phyloP scores from a whole-genome alignment of 2,113 vertebrate genomes.

The Heterotilapia buettikoferi region DNA sequence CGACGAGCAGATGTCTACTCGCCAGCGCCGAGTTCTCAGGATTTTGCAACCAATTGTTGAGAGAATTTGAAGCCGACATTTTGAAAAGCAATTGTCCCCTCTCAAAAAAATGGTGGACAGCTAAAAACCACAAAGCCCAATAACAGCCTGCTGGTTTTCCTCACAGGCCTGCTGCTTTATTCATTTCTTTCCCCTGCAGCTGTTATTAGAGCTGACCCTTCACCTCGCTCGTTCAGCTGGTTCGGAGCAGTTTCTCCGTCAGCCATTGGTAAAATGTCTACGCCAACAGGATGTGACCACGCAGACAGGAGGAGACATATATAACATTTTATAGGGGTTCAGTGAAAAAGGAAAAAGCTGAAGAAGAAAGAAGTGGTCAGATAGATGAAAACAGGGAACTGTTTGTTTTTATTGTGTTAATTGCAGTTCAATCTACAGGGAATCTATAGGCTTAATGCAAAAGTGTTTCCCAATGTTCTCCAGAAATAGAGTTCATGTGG shows the following conservation, averaged over 20 bases:
- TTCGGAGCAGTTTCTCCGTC: neutral
- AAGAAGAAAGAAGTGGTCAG: neutral
- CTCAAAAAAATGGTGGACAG: constrained; percentile 27
- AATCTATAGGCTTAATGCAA: neutral
- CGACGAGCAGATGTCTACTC: neutral
- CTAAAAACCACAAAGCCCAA: constrained; percentile 31
- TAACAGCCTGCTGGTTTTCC: constrained; percentile 10
- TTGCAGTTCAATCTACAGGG: constrained; percentile 21
- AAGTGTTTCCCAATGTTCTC: neutral
- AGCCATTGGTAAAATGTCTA: neutral
- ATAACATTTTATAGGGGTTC: neutral
- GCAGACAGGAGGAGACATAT: neutral
- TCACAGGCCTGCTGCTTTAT: constrained; percentile 18
- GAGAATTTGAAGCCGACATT: constrained; percentile 19
- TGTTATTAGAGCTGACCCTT: constrained; percentile 30
- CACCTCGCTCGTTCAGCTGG: neutral
- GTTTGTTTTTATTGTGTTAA: constrained; percentile 8
- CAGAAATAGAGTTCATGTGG: neutral
- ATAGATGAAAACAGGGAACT: neutral
- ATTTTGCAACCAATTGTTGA: constrained; percentile 4
- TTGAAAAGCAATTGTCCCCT: constrained; percentile 33
- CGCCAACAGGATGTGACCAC: constrained; percentile 20
- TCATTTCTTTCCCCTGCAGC: constrained; percentile 7
- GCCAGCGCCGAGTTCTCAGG: neutral
- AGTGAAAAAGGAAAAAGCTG: neutral